Evolutionary conservation across 35 echinoderm and acorn worm species (phyloP), one percentile per base, ranked within the genome.

Genomic region (Stichopus chloronotus): DNA sequence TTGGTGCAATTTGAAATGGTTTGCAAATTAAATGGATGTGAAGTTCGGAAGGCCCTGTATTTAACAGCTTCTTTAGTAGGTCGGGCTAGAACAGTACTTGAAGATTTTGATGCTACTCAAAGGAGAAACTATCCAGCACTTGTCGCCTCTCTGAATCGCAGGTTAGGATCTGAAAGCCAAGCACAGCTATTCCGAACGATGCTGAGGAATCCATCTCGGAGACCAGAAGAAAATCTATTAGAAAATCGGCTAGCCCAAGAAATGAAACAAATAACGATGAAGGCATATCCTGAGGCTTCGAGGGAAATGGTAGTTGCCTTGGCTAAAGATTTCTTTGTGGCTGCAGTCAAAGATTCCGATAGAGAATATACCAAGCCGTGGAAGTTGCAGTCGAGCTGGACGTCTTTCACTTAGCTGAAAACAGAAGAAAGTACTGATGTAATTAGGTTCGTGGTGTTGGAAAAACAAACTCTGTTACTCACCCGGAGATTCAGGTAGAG

Each of bases 101-200:
- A 43, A 43, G 30, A 43, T 1, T 43, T 43, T 43, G 30, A 43
- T 43, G 30, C 30, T 43, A 43, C 30, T 3, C 30, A 43, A 43
- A 1, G 30, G 30, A 22, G 77, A 79, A 52, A 52, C 20, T 79
- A 79, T 9, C 9, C 9, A 52, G 77, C 77, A 17, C 52, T 55
- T 87, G 43, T 17, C 6, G 65, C 86, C 30, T 43, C 30, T 43
- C 30, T 0, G 30, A 43, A 43, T 43, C 30, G 65, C 9, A 54
- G 85, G 43, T 76, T 91, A 53, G 88, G 88, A 5, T 9, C 9
- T 7, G 65, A 9, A 5, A 91, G 78, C 22, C 88, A 91, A 71
- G 55, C 88, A 5, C 68, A 91, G 23, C 53, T 91, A 9, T 76
- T 77, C 25, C 19, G 24, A 9, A 56, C 88, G 14, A 7, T 91